phyloP scores from a whole-genome alignment of 2,113 vertebrate genomes.

The Delphinapterus leucas region DNA sequence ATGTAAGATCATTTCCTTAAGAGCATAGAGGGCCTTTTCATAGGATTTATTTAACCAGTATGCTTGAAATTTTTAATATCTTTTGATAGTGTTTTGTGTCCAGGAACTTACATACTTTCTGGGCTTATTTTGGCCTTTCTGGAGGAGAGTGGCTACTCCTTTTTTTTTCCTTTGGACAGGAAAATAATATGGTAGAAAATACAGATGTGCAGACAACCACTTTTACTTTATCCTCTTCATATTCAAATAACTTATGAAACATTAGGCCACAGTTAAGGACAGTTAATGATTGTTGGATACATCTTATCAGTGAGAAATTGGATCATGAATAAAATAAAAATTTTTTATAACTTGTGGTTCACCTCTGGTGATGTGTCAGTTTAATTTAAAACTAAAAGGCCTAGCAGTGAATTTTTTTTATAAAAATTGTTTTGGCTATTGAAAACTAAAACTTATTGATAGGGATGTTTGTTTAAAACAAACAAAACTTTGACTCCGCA shows the following conservation, averaged over 20 bases:
- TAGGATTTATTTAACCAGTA: conserved; percentile 9
- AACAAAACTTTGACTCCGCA: background rate
- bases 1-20: conserved; percentile 32
- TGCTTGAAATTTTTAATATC: background rate
- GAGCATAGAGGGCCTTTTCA: background rate
- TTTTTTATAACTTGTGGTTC: background rate
- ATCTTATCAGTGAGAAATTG: conserved; percentile 22
- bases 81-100: conserved; percentile 24
- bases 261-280: background rate
- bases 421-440: background rate
- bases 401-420: conserved; percentile 12
- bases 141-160: background rate
- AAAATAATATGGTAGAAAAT: background rate
- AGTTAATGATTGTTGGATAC: background rate
- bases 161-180: conserved; percentile 25
- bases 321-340: conserved; percentile 30
- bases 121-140: conserved; percentile 30
- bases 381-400: conserved; percentile 36
- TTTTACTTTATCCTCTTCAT: background rate
- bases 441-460: conserved; percentile 7
- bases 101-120: background rate
- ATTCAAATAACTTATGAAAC: conserved; percentile 38
- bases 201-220: background rate
- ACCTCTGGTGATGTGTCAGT: conserved; percentile 20
- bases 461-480: background rate